Evolutionary conservation across 2,888 invertebrate species (phyloP), one percentile per base, ranked within the genome.

Genomic region (Halictus ligatus): DNA sequence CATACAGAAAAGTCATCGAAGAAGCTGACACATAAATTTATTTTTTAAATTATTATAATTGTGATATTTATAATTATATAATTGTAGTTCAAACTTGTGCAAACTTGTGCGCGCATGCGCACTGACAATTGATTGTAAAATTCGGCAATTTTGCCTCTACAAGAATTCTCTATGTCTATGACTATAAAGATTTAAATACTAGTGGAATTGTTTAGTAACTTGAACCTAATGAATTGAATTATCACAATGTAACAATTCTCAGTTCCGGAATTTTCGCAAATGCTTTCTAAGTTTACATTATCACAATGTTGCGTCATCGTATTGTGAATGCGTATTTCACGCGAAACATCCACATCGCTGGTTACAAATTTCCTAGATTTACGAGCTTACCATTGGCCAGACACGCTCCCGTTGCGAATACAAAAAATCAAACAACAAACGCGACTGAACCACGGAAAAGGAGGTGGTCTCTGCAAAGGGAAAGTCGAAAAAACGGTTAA

Each of bases 401-500:
- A 7, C 6, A 13, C 29, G 48, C 0, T 15, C 29, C 8, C 2
- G n/a, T 46, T 18, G 25, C 12, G 54, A 3, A 40, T 10, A 50
- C 13, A 40, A 69, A 48, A 79, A 69, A 46, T 21, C n/a, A 69
- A 75, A 74, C 54, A 48, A n/a, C 35, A 48, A 84, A 48, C 21
- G 29, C 71, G 21, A 76, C 2, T 12, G n/a, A 73, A 82, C 46
- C 18, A 25, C 21, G 58, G 21, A 48, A 29, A 75, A 80, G 76
- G 73, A 77, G 73, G 64, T 54, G 58, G 25, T 72, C 48, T 84
- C 78, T 58, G 64, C 15, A 58, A 79, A 84, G 75, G 54, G 35
- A 83, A 84, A 75, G 78, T 64, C 35, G 8, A 78, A 72, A 29
- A 72, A 48, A 84, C 48, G 18, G 64, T 84, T 75, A 25, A 60